Conservation (phyloP, 2,888 invertebrate species). For the Cephonodes hylas region DNA sequence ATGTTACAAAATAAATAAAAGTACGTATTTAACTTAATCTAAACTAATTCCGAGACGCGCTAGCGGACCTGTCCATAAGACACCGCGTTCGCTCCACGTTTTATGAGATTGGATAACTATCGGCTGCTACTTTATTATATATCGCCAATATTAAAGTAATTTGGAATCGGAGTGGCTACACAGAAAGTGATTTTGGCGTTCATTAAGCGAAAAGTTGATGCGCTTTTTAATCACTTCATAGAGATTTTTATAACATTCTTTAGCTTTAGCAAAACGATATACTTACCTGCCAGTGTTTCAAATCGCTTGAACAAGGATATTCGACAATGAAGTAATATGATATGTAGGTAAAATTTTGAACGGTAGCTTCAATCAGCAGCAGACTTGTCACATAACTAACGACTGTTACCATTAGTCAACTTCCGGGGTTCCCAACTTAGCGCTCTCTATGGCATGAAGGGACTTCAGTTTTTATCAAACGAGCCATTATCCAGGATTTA, state of each 20-base stretch:
- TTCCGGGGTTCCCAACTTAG: neutral
- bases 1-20: constrained; percentile 35
- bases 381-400: neutral
- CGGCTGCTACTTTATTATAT: neutral
- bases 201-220: constrained; percentile 4
- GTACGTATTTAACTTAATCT: constrained; percentile 21
- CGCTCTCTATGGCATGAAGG: neutral
- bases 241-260: neutral
- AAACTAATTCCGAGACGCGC: constrained; percentile 34
- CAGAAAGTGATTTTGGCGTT: neutral
- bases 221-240: neutral
- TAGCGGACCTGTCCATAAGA: constrained; percentile 8
- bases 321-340: no score
- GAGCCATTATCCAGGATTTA: neutral
- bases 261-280: neutral
- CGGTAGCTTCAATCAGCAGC: neutral
- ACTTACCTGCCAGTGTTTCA: neutral
- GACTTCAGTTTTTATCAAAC: neutral
- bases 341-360: no score
- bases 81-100: neutral
- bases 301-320: no score
- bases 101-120: constrained; percentile 4
- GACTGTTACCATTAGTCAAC: neutral
- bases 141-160: neutral
- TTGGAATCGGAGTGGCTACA: neutral